Base-by-base conservation (phyloP, 2,888 invertebrate genomes). In the Drosophila macrospina region DNA sequence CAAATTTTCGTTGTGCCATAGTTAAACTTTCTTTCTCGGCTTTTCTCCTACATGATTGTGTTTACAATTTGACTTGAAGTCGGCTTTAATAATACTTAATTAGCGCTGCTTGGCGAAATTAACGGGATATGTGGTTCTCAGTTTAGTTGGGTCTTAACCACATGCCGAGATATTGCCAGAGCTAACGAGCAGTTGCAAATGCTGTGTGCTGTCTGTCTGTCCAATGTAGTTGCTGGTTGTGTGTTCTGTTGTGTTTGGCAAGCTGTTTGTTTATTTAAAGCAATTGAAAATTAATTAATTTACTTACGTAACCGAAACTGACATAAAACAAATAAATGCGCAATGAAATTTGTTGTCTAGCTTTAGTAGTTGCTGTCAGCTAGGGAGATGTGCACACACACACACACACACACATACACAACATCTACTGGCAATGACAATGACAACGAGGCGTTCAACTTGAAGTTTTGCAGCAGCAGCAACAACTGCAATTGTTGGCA, bases 281-380 rank as follows among this genome's bases (percentile, higher is more conserved):
- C 81, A 77, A 84, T 79, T 81, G 88, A 72, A 87, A 85, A 79
- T 85, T 82, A 85, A 85, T 89, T 85, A 85, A 85, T 85, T 85
- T 88, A 89, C 88, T 87, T 81, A 68, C 78, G 79, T 77, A 85
- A 85, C 89, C 86, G 82, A 85, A 86, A 89, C 86, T 79, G 80
- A 79, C 79, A 77, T 71, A 82, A 71, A 74, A 70, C 73, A 89
- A 89, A 89, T 74, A 85, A 89, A 81, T 73, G 70, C 67, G 65
- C 72, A 30, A n/a, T 36, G 37, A 62, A 54, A 47, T 44, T 52
- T 52, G 66, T 37, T 47, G 41, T 42, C 28, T 30, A 26, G 48
- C 41, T 50, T 48, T 54, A 47, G 26, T 39, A 52, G 72, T 15
- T 57, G 57, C 59, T 59, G 67, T 44, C 52, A 63, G 55, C 44